A percentile compares a stretch with the other conserved stretches of the same genome.
phyloP scores from a whole-genome alignment of 1,140 invertebrate genomes.

The Pseudoatta argentina region DNA sequence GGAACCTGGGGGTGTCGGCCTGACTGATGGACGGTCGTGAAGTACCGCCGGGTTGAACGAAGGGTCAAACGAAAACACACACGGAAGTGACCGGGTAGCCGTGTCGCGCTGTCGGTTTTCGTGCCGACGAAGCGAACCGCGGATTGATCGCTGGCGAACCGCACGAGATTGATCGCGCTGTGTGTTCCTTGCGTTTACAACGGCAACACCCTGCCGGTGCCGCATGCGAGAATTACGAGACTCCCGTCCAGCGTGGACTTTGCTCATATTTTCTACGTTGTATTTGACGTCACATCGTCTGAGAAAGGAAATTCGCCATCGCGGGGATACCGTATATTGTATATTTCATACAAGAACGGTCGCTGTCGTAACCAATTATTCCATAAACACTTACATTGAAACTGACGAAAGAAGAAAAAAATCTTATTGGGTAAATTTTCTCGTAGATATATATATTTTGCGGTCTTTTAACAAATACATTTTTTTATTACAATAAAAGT shows the following conservation, averaged over 20 bases:
- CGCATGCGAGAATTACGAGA: conserved; percentile 29
- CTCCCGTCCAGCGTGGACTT: not conserved
- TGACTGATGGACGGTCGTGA: conserved; percentile 54
- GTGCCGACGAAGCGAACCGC: conserved; percentile 42
- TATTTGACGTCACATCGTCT: not conserved
- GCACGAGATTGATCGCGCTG: conserved; percentile 52
- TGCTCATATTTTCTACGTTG: conserved; percentile 13
- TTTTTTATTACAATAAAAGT: not conserved
- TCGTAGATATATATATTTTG: not conserved
- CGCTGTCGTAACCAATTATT: not conserved
- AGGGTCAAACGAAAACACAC: conserved; percentile 54
- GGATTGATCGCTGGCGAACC: conserved; percentile 55
- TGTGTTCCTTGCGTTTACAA: conserved; percentile 56
- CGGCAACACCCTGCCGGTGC: conserved; percentile 18
- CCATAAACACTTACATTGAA: not conserved
- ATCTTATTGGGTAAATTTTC: not conserved
- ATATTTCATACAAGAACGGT: not conserved
- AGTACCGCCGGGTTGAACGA: conserved; percentile 35
- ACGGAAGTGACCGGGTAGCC: conserved; percentile 44
- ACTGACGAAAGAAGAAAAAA: not conserved
- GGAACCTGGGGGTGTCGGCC: conserved; percentile 21
- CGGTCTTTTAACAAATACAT: not conserved
- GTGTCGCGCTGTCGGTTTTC: conserved; percentile 54
- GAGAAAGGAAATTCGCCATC: not conserved
- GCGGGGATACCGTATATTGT: not conserved